Base-by-base conservation (phyloP, 2,888 invertebrate species). In the Dicranocentrus wangi region DNA sequence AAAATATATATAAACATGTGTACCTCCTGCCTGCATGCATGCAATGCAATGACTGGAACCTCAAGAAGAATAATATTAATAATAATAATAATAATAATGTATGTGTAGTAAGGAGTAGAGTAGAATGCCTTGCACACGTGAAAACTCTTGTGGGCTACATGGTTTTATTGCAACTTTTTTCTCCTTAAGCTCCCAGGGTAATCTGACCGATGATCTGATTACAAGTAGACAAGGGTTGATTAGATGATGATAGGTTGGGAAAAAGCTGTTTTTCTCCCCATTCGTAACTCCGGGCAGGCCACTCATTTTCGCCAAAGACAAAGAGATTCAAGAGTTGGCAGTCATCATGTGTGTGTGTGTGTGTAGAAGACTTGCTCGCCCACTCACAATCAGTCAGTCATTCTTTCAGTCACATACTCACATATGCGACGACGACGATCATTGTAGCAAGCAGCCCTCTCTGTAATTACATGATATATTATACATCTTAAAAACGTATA, bases 161-260 rank as follows among this genome's bases (percentile, higher is more conserved):
- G 8, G 13, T 55, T 15, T 25, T 63, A 23, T 66, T 55, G 69
- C 68, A 70, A 42, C 47, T 28, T 73, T 60, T 72, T 72, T 61
- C 10, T 28, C 25, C 23, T n/a, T 28, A 70, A 61, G 25, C 27
- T 65, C 79, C 43, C 79, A 53, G 53, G 23, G 72, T 68, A 80
- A 80, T 80, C 80, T 66, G 73, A 80, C 66, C 80, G 72, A 72
- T 71, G 79, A 71, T 79, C 75, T 75, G 69, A 75, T 81, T 81
- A 75, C 73, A 79, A 61, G 63, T 61, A 71, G 73, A 75, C 81
- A 81, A 81, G 81, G 81, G 81, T 81, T 81, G 81, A 81, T 81
- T 81, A 65, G 81, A 81, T 81, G 81, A 81, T 81, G 75, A 81
- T 81, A 81, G 73, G 81, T 81, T 81, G 69, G 28, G 39, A 77